These are phyloP conservation scores for Adelphocoris suturalis DNA, from an alignment of 2,888 invertebrate species.

Conservation along the genomic window DNA sequence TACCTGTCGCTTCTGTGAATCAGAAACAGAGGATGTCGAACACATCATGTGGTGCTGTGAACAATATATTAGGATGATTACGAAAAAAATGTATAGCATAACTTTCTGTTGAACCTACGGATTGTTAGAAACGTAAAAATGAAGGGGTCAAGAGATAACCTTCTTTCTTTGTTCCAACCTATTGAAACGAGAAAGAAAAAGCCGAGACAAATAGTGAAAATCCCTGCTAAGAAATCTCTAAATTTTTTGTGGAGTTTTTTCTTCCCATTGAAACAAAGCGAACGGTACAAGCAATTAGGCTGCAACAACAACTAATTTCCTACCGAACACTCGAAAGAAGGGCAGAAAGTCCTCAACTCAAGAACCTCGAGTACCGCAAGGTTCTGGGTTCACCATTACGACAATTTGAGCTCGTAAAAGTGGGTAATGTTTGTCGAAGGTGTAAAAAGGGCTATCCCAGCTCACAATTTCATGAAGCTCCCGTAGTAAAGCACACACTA, in stretches of 20 bases:
- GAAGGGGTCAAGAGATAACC: too few species aligned
- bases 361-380: background rate
- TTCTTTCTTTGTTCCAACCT: too few species aligned
- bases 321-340: slow-evolving; percentile 19
- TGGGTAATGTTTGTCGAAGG: background rate
- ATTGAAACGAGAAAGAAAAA: background rate
- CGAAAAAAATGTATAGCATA: too few species aligned
- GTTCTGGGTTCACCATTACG: background rate
- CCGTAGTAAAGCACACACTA: too few species aligned
- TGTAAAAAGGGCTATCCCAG: background rate
- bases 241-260: background rate
- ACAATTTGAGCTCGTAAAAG: slow-evolving; percentile 15
- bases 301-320: background rate
- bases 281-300: slow-evolving; percentile 4
- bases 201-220: background rate
- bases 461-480: too few species aligned
- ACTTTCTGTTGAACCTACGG: too few species aligned
- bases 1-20: too few species aligned
- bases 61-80: too few species aligned
- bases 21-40: too few species aligned
- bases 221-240: background rate
- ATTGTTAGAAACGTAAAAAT: too few species aligned
- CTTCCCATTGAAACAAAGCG: background rate
- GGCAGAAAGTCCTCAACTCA: background rate
- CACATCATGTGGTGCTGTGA: too few species aligned